Evolutionary conservation across 1,140 invertebrate genomes (phyloP).

Genomic region (Pectinophora gossypiella): DNA sequence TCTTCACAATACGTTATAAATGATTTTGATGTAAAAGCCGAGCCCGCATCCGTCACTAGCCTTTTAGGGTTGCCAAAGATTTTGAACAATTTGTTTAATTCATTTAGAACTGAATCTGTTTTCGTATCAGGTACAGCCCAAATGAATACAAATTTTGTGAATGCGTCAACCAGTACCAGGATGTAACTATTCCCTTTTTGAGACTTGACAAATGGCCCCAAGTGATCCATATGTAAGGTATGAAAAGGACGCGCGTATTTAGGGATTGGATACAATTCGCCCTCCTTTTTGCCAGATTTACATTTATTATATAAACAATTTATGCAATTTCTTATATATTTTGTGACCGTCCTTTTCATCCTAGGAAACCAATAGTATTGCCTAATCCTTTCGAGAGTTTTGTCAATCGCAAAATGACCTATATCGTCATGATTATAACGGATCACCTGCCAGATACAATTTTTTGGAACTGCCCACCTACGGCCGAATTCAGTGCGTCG

Average conservation of each 20-base stretch:
- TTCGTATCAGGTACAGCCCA: not conserved
- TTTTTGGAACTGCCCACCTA: not conserved
- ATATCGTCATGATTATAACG: conserved; percentile 2
- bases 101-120: not conserved
- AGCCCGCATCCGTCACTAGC: not conserved
- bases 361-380: conserved; percentile 15
- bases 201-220: conserved; percentile 1
- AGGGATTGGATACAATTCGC: conserved; percentile 3
- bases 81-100: not conserved
- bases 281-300: conserved; percentile 7
- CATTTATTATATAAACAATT: conserved; percentile 13
- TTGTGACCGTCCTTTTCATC: conserved; percentile 12
- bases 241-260: conserved; percentile 4
- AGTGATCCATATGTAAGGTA: conserved; percentile 6
- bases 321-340: conserved; percentile 14
- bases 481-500: not conserved
- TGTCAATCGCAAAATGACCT: conserved; percentile 6
- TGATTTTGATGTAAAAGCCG: not conserved
- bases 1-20: not conserved
- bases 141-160: conserved; percentile 5
- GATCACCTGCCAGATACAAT: not conserved
- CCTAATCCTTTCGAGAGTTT: conserved; percentile 10
- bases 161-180: conserved; percentile 7
- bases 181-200: not conserved
- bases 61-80: conserved; percentile 1